Base-by-base conservation (phyloP, 2,888 invertebrate species). In the Mycalesis mineus region DNA sequence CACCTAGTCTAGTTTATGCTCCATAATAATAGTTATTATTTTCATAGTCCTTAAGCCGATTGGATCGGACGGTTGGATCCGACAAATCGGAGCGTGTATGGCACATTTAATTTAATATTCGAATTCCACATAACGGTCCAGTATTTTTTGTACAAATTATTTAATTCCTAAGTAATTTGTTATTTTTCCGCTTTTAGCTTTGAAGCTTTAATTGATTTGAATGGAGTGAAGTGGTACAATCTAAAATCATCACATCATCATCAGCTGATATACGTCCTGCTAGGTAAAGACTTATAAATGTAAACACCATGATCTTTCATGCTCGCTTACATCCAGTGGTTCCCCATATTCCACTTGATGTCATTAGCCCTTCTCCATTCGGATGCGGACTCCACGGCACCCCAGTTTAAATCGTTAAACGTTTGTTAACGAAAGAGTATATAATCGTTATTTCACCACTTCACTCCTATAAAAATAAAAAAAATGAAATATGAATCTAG, bases 61-160 rank as follows among this genome's bases (percentile, higher is more conserved):
- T 15, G 5, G 15, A n/a, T 14, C 2, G 14, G n/a, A 13, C 7
- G 4, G 37, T 33, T 13, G 36, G 41, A 41, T 13, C 14, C 37
- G 28, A 45, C 37, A 53, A 45, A 36, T 53, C 53, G 53, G 36
- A 45, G 7, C 28, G 45, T 44, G 53, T 41, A 40, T 7, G 17
- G 42, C 36, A n/a, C 14, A n/a, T 36, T 45, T 53, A 53, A 36
- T 14, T 14, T 44, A 40, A 29, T 2, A 41, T 53, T 36, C 53
- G 28, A 41, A 44, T 55, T 55, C 52, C 58, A 55, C 42, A 22
- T 41, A 58, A 59, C 57, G 45, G 60, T 65, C 58, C 60, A 66
- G 64, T 68, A 65, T 66, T 64, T 55, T 59, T 39, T 57, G 63
- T 62, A 62, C 65, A 62, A 62, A 65, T 65, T 57, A 55, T 60